A percentile compares a stretch with the other conserved stretches of the same genome.
phyloP scores from a whole-genome alignment of 2,888 invertebrate species.

The Aproaerema taeniolella region DNA sequence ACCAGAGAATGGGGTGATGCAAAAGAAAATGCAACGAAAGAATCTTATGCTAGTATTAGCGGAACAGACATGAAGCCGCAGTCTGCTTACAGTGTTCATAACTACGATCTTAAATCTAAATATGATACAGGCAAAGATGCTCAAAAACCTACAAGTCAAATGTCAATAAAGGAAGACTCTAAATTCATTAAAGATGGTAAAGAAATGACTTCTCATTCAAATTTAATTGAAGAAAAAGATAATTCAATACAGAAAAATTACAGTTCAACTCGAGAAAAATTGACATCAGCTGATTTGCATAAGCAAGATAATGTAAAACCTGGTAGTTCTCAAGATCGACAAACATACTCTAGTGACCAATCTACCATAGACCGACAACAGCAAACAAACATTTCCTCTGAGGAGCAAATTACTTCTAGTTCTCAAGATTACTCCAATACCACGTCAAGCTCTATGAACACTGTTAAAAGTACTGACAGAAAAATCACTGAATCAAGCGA shows the following conservation, averaged over 20 bases:
- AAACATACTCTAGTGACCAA: too few relatives aligned
- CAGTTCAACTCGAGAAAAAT: slow-evolving; percentile 43
- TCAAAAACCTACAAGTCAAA: slow-evolving; percentile 55
- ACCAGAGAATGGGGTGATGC: slow-evolving; percentile 77
- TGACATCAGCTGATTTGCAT: slow-evolving; percentile 29
- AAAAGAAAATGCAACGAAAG: slow-evolving; percentile 62
- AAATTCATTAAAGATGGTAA: slow-evolving; percentile 60
- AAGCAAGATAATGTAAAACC: too few relatives aligned
- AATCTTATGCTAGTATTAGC: slow-evolving; percentile 70
- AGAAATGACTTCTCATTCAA: slow-evolving; percentile 55
- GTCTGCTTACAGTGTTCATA: slow-evolving; percentile 70
- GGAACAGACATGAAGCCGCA: slow-evolving; percentile 79
- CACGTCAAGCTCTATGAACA: slow-evolving; percentile 22
- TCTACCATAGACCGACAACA: slow-evolving; percentile 10
- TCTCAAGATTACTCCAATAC: slow-evolving; percentile 20
- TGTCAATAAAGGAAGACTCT: slow-evolving; percentile 55
- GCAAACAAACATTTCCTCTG: slow-evolving; percentile 4
- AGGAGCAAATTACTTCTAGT: slow-evolving; percentile 8
- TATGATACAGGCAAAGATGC: slow-evolving; percentile 78
- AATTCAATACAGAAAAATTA: slow-evolving; percentile 53
- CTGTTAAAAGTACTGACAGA: slow-evolving; percentile 26
- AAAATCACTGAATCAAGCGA: slow-evolving; percentile 33
- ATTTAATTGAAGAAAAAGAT: slow-evolving; percentile 58
- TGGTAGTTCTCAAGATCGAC: slow-evolving; percentile 12
- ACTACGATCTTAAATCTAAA: slow-evolving; percentile 71